Evolutionary conservation across 2,888 invertebrate species (phyloP).

Genomic region (Sicus ferrugineus): DNA sequence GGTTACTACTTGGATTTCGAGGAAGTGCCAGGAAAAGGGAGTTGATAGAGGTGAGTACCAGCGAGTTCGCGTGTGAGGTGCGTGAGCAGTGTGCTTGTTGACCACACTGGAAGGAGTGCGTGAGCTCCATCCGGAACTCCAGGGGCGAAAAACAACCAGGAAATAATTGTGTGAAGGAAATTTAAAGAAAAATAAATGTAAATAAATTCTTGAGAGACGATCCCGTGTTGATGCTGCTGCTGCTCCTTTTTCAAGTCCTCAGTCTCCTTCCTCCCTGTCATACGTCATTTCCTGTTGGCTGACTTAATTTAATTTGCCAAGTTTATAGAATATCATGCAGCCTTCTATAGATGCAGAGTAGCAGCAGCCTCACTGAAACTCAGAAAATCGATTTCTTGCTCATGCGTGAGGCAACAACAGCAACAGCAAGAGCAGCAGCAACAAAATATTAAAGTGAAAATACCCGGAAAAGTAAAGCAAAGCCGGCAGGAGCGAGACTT

Average conservation of each 20-base stretch:
- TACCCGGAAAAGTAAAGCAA: slow-evolving; percentile 29
- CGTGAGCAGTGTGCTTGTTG: neutral
- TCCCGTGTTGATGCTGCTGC: neutral
- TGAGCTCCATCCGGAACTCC: neutral
- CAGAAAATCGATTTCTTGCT: slow-evolving; percentile 30
- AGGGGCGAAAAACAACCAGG: slow-evolving; percentile 9
- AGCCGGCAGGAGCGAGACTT: slow-evolving; percentile 1
- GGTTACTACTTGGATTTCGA: slow-evolving; percentile 1
- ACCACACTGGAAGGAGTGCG: neutral
- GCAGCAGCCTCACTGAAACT: slow-evolving; percentile 2
- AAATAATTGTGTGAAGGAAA: slow-evolving; percentile 14
- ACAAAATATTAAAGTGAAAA: slow-evolving; percentile 23
- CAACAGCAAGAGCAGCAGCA: neutral
- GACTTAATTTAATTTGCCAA: no score
- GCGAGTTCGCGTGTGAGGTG: neutral
- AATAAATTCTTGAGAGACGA: slow-evolving; percentile 5
- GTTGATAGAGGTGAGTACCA: slow-evolving; percentile 24
- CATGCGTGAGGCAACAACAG: slow-evolving; percentile 4
- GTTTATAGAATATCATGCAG: neutral
- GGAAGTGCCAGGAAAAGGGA: slow-evolving; percentile 10
- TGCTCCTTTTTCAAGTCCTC: neutral
- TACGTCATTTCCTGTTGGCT: no score
- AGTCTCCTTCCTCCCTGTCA: neutral
- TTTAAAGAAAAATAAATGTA: slow-evolving; percentile 22
- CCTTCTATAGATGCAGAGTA: neutral